Percentiles rank a stretch among this genome's conserved stretches.
These are phyloP conservation scores for Barypeithes pellucidus DNA, from an alignment of 2,888 invertebrate genomes.

Conservation along the genomic window DNA sequence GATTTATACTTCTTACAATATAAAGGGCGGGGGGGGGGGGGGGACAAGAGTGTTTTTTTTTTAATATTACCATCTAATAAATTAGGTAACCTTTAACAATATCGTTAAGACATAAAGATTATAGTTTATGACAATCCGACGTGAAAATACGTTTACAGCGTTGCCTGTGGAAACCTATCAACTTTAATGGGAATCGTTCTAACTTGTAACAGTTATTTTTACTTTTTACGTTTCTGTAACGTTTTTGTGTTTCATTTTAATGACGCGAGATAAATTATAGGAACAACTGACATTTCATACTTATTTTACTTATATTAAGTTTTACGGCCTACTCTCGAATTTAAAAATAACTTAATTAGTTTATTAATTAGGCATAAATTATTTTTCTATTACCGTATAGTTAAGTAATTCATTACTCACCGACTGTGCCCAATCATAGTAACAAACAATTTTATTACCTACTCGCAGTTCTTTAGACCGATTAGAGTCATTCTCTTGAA, in stretches of 20 bases:
- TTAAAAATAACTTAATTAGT: slow-evolving; percentile 9
- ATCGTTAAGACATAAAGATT: slow-evolving; percentile 6
- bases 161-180: slow-evolving; percentile 25
- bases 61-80: not conserved
- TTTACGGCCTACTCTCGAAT: not conserved
- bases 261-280: slow-evolving; percentile 6
- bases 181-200: slow-evolving; percentile 26
- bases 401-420: too few relatives aligned
- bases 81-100: slow-evolving; percentile 8
- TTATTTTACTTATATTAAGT: slow-evolving; percentile 11
- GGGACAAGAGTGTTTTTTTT: not conserved
- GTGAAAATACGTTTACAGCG: slow-evolving; percentile 17
- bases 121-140: slow-evolving; percentile 21
- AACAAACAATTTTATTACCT: too few relatives aligned
- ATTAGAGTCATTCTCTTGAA: too few relatives aligned
- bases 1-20: too few relatives aligned
- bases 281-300: slow-evolving; percentile 7
- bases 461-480: too few relatives aligned
- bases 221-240: slow-evolving; percentile 23
- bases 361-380: slow-evolving; percentile 1
- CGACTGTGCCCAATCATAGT: too few relatives aligned
- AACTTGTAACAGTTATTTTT: slow-evolving; percentile 23
- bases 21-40: too few relatives aligned
- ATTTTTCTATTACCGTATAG: too few relatives aligned
- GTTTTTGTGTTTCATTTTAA: slow-evolving; percentile 21